Base-by-base conservation (phyloP, 1,140 invertebrate genomes). In the Dendrolimus punctatus region DNA sequence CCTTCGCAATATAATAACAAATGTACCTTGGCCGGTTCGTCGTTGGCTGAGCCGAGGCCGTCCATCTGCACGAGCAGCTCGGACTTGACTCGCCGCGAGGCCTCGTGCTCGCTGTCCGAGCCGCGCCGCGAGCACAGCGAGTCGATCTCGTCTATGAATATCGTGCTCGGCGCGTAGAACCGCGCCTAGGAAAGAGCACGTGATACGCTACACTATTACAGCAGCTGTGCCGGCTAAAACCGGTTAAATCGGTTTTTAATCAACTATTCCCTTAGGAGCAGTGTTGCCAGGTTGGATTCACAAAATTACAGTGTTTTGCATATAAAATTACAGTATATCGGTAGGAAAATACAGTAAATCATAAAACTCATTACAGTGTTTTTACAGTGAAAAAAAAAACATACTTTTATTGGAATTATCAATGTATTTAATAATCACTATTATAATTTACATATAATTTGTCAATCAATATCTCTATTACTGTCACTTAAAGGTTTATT, bases 61-160 rank as follows among this genome's bases (percentile, higher is more conserved):
- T 99, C 99, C 98, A 99, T 99, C 89, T 99, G 98, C 61, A 99
- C 96, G 6, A 99, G 90, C 53, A 99, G 89, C 88, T 99, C 98
- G 0, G 97, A 99, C 87, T 99, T 99, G 6, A 99, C 97, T 73
- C 98, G 90, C 49, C 99, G 88, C 58, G 96, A 98, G 23, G 98
- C 98, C 89, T 99, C 99, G 85, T 99, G 98, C 84, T 99, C 99
- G 10, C 95, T 96, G 76, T 99, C 97, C 2, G 95, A 96, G 47
- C 98, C 98, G 84, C 99, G 90, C 62, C 96, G 91, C 1, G 97
- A 99, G 85, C 98, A 99, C 48, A 99, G 87, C 5, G 98, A 99
- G 89, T 99, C 99, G 56, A 99, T 99, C 91, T 99, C 99, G 88
- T 99, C 99, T 57, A 99, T 98, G 85, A 99, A 99, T 68, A 99